Conservation (phyloP, 2,113 vertebrate species). For the Odocoileus virginianus region DNA sequence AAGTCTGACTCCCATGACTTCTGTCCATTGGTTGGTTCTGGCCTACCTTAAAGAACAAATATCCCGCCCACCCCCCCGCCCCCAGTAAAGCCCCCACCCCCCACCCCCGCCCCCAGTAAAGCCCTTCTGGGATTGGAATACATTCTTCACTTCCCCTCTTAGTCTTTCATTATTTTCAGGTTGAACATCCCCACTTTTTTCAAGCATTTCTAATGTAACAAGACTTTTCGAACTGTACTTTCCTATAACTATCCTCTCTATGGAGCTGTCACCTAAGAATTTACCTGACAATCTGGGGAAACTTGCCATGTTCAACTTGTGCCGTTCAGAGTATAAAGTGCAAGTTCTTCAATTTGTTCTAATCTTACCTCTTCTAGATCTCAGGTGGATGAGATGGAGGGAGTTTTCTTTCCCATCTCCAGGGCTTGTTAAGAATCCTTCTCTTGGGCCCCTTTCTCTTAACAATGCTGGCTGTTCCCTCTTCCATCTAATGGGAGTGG, state of each 20-base stretch:
- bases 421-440: neutral
- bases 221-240: neutral
- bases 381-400: neutral
- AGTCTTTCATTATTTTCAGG: neutral
- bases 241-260: neutral
- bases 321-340: neutral
- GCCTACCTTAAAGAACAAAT: neutral
- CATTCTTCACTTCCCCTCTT: neutral
- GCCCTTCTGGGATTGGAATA: neutral
- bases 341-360: neutral
- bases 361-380: neutral
- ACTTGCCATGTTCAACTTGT: neutral
- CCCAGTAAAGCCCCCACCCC: neutral
- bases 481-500: neutral
- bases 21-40: neutral
- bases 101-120: neutral
- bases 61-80: neutral
- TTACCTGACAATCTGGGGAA: neutral
- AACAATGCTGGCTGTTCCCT: neutral
- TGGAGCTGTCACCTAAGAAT: slow-evolving; percentile 23
- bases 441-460: neutral
- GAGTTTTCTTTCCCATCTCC: neutral
- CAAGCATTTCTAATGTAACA: neutral
- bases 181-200: neutral
- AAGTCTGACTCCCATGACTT: neutral